Evolutionary conservation across 1,140 invertebrate genomes (phyloP).

Genomic region (Drosophila suzukii): DNA sequence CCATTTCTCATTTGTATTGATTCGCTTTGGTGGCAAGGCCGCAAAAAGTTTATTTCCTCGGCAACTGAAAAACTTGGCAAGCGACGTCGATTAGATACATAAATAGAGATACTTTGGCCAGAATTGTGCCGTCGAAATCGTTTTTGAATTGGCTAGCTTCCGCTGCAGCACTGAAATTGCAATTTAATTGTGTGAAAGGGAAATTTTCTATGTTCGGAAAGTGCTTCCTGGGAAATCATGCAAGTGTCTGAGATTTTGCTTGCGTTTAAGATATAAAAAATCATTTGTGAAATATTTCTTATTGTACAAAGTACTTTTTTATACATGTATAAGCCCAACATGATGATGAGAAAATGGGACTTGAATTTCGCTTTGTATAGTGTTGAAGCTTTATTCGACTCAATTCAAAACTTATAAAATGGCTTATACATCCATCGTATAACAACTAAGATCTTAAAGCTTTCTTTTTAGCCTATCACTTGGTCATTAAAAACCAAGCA

Average conservation of each 20-base stretch:
- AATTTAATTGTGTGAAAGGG: conserved; percentile 32
- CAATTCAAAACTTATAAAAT: too few species aligned
- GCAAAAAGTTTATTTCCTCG: conserved; percentile 15
- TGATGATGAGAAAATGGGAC: too few species aligned
- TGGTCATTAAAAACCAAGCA: too few species aligned
- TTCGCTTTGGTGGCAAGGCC: conserved; percentile 36
- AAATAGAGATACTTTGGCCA: conserved; percentile 45
- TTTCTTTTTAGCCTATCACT: too few species aligned
- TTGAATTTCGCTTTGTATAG: too few species aligned
- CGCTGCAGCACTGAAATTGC: conserved; percentile 32
- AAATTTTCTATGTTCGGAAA: background rate
- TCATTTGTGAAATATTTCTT: background rate
- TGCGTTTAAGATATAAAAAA: background rate
- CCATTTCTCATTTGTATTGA: conserved; percentile 24
- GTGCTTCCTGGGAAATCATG: background rate
- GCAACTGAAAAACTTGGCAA: conserved; percentile 40
- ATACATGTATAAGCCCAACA: too few species aligned
- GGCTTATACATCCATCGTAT: too few species aligned
- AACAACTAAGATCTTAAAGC: too few species aligned
- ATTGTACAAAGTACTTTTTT: background rate
- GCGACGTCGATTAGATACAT: conserved; percentile 33
- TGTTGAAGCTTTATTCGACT: too few species aligned
- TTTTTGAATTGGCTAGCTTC: conserved; percentile 20
- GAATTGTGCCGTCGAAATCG: conserved; percentile 19
- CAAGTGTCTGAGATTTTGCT: background rate